phyloP scores from a whole-genome alignment of 2,888 invertebrate species.

The Chrysina gloriosa region DNA sequence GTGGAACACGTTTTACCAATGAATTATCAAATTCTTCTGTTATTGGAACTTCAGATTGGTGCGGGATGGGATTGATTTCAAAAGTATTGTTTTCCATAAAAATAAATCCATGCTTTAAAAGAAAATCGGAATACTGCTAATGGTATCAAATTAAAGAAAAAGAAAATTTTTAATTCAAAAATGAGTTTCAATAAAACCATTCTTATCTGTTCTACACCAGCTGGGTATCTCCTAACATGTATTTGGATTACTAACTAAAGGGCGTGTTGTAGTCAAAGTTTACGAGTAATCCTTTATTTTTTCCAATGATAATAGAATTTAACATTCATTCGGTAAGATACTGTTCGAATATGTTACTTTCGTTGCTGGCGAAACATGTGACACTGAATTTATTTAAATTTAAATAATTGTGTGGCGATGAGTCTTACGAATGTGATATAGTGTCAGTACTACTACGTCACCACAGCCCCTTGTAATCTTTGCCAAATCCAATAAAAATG shows the following conservation, averaged over 20 bases:
- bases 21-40: conserved; percentile 61
- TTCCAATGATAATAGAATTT: no score
- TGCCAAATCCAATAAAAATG: no score
- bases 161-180: background rate
- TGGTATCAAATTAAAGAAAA: background rate
- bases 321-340: no score
- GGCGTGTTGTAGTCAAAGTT: background rate
- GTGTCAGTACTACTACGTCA: no score
- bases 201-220: background rate
- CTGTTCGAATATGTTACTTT: no score
- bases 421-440: no score
- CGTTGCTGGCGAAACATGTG: no score
- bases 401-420: no score
- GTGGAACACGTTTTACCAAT: conserved; percentile 62
- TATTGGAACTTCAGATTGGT: conserved; percentile 61
- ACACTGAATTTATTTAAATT: no score
- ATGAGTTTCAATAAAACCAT: background rate
- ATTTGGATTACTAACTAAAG: background rate
- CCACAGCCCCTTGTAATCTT: no score
- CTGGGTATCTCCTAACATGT: background rate
- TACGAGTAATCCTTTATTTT: background rate
- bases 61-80: conserved; percentile 75
- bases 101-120: conserved; percentile 74
- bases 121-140: conserved; percentile 21
- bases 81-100: conserved; percentile 75